Percentiles rank a stretch among this genome's conserved stretches.
Evolutionary conservation across 2,797 vertebrate genomes (phyloP).

Genomic region (Australoheros facetus): DNA sequence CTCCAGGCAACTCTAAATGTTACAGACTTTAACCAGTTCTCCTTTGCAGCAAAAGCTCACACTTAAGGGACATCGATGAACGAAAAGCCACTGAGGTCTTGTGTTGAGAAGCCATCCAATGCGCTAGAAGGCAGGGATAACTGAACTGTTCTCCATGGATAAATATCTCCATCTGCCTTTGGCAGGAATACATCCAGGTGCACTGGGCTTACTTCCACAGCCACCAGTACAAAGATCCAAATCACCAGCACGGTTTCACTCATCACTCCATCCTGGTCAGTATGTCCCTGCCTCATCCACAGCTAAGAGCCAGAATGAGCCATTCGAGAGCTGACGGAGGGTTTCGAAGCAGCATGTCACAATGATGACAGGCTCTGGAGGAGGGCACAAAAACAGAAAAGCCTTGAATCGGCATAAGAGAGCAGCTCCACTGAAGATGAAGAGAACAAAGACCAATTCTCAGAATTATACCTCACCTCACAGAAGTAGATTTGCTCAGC

Average conservation of each 20-base stretch:
- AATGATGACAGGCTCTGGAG: slow-evolving; percentile 76
- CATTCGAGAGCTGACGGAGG: slow-evolving; percentile 65
- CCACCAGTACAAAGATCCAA: slow-evolving; percentile 25
- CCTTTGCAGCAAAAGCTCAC: slow-evolving; percentile 4
- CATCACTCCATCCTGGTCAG: slow-evolving; percentile 60
- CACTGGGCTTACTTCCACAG: slow-evolving; percentile 31
- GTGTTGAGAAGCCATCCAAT: slow-evolving; percentile 31
- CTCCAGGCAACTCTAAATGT: not conserved
- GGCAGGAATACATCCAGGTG: slow-evolving; percentile 33
- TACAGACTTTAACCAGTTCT: slow-evolving; percentile 7
- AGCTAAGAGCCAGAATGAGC: slow-evolving; percentile 74
- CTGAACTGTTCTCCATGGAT: slow-evolving; percentile 27
- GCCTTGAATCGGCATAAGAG: slow-evolving; percentile 43
- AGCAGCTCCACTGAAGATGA: slow-evolving; percentile 47
- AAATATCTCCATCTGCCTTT: slow-evolving; percentile 35
- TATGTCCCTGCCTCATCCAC: slow-evolving; percentile 62
- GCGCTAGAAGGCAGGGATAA: not conserved
- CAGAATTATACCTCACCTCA: slow-evolving; percentile 45
- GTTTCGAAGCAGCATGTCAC: slow-evolving; percentile 75
- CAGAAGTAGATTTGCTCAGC: slow-evolving; percentile 38
- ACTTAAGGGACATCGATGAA: slow-evolving; percentile 4
- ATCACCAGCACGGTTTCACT: slow-evolving; percentile 50
- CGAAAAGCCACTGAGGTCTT: slow-evolving; percentile 16
- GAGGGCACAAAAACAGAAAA: slow-evolving; percentile 72
- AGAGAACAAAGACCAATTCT: slow-evolving; percentile 34